Evolutionary conservation across 2,797 vertebrate genomes (phyloP).

Genomic region (Melanotaenia parkinsoni): DNA sequence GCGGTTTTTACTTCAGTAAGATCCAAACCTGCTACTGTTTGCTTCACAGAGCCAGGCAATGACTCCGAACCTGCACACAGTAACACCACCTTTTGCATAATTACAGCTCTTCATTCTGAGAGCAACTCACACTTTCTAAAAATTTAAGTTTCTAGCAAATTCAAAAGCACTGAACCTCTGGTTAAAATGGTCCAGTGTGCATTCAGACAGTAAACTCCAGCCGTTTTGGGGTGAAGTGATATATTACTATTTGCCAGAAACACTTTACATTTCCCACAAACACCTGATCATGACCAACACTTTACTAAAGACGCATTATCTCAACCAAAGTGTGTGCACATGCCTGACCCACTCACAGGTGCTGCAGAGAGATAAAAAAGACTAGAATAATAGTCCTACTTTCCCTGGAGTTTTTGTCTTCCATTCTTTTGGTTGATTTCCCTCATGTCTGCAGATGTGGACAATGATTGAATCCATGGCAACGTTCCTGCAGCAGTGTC

Average conservation of each 20-base stretch:
- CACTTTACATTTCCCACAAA: conserved; percentile 11
- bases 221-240: neutral
- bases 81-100: conserved; percentile 11
- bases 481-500: conserved; percentile 52
- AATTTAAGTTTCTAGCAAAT: neutral
- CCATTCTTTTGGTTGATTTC: conserved; percentile 59
- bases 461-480: conserved; percentile 59
- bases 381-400: conserved; percentile 61
- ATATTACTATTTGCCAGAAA: conserved; percentile 3
- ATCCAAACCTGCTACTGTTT: neutral
- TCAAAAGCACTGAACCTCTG: neutral
- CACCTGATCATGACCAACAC: conserved; percentile 21
- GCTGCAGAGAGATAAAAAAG: conserved; percentile 69
- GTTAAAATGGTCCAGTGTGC: neutral
- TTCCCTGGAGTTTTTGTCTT: conserved; percentile 14
- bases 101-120: conserved; percentile 8
- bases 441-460: conserved; percentile 43
- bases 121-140: neutral
- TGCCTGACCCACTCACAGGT: conserved; percentile 57
- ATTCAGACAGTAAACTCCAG: neutral
- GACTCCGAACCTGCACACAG: conserved; percentile 5
- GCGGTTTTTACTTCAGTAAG: neutral
- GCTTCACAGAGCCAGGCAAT: conserved; percentile 1
- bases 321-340: conserved; percentile 48
- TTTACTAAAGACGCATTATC: conserved; percentile 68